Conservation (phyloP, 2,888 invertebrate species). For the Ophraella communa region DNA sequence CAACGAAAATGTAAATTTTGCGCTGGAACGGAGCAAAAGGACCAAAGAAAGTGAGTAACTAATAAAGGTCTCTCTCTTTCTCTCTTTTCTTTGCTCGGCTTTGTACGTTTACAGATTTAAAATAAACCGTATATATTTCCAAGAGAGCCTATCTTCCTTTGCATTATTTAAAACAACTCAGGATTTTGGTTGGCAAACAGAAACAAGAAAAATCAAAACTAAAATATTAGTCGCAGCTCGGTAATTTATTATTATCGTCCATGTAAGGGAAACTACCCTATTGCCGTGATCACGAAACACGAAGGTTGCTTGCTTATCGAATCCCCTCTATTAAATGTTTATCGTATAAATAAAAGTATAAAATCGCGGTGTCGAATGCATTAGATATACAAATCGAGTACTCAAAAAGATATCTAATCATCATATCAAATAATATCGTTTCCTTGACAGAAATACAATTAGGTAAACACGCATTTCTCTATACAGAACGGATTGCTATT, state of each 20-base stretch:
- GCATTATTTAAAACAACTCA: neutral
- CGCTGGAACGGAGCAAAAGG: neutral
- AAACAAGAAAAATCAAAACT: neutral
- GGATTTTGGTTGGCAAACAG: neutral
- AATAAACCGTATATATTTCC: neutral
- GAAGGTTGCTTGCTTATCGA: slow-evolving; percentile 6
- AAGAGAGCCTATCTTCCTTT: neutral
- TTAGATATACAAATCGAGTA: slow-evolving; percentile 21
- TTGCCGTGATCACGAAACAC: slow-evolving; percentile 12
- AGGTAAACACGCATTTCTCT: slow-evolving; percentile 16
- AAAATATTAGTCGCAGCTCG: neutral
- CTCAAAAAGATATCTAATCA: slow-evolving; percentile 21
- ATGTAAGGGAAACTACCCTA: neutral
- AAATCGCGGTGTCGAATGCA: slow-evolving; percentile 12
- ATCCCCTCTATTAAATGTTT: slow-evolving; percentile 17
- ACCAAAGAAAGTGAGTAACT: neutral
- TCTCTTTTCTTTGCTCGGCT: no score
- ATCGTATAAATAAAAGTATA: slow-evolving; percentile 21
- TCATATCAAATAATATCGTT: slow-evolving; percentile 14
- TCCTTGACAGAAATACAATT: slow-evolving; percentile 30
- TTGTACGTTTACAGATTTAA: neutral
- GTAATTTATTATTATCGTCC: neutral
- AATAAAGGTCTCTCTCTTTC: neutral
- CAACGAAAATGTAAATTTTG: neutral
- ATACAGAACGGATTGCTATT: neutral